These are phyloP conservation scores for Pterocles orientalis DNA, from an alignment of 2,113 vertebrate species.

Conservation along the genomic window DNA sequence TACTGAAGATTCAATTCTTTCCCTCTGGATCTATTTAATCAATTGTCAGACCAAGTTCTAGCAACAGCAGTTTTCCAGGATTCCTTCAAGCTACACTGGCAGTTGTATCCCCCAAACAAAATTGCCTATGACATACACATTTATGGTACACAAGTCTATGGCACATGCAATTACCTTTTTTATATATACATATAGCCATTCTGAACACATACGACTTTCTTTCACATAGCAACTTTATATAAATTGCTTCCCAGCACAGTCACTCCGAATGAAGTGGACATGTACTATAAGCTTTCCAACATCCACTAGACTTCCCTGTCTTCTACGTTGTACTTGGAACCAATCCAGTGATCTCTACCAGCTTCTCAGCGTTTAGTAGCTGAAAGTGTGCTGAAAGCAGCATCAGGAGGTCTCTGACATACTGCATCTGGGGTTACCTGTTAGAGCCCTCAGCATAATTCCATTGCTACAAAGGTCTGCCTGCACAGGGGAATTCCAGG, in stretches of 20 bases:
- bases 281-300: background rate
- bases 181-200: background rate
- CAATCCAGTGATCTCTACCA: background rate
- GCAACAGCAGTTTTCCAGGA: background rate
- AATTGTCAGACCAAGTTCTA: background rate
- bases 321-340: background rate
- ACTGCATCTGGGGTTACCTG: background rate
- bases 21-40: background rate
- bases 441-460: background rate
- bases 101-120: background rate
- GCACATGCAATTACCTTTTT: conserved; percentile 9
- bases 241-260: background rate
- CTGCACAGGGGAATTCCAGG: background rate
- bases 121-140: background rate
- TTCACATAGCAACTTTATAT: background rate
- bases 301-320: background rate
- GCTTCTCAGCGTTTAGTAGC: background rate
- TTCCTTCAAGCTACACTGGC: background rate
- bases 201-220: background rate
- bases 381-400: background rate
- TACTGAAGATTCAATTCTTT: background rate
- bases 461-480: background rate
- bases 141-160: background rate
- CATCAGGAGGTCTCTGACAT: background rate
- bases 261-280: background rate